Conservation (phyloP, 2,113 vertebrate genomes). For the Myotis yumanensis region DNA sequence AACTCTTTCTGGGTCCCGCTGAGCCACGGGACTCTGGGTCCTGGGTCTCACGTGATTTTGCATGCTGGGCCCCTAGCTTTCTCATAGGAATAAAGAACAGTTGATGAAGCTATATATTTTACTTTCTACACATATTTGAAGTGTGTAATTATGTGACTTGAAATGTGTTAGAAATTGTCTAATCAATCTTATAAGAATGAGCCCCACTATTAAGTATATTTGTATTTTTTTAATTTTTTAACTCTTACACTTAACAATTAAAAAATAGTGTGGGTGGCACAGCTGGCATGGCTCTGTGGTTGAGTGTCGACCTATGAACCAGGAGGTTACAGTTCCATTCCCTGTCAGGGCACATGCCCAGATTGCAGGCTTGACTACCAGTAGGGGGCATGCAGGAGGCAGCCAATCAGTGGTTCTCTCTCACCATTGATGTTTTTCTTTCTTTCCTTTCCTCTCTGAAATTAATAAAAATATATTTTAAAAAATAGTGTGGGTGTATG, state of each 20-base stretch:
- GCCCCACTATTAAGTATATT: neutral
- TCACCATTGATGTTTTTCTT: too few species aligned
- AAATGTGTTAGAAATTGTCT: neutral
- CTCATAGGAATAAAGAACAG: neutral
- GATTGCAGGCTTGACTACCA: too few species aligned
- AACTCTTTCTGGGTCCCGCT: too few species aligned
- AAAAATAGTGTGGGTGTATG: neutral
- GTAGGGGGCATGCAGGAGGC: too few species aligned
- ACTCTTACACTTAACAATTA: neutral
- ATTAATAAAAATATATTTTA: too few species aligned
- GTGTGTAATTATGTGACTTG: neutral
- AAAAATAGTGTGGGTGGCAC: neutral
- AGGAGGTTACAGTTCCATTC: too few species aligned
- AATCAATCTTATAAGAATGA: neutral
- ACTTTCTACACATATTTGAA: neutral
- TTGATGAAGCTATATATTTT: neutral
- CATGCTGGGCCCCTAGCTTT: neutral
- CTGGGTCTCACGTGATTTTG: too few species aligned
- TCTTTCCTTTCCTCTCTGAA: too few species aligned
- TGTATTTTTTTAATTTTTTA: neutral
- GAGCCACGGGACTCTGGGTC: too few species aligned
- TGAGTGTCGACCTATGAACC: too few species aligned
- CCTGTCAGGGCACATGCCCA: too few species aligned
- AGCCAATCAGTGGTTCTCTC: too few species aligned
- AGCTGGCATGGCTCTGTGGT: neutral